Conservation (phyloP, 2,888 invertebrate genomes). For the Diarsia dahlii region DNA sequence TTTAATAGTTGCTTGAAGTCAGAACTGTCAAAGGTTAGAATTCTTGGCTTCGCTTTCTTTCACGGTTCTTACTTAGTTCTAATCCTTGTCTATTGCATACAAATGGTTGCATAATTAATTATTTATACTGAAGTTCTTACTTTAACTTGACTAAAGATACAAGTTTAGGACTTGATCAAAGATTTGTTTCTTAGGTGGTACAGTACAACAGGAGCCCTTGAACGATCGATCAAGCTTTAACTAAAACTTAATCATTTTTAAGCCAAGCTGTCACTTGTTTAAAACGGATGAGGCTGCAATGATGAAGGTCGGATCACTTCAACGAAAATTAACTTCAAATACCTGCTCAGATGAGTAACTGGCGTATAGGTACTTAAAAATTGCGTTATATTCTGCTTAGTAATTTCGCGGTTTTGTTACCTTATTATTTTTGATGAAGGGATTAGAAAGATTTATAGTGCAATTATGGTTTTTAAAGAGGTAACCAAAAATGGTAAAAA, state of each 20-base stretch:
- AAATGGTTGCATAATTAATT: neutral
- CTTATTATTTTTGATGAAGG: constrained; percentile 44
- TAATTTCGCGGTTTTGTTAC: constrained; percentile 34
- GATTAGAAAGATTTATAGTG: constrained; percentile 46
- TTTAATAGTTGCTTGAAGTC: neutral
- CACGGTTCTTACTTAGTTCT: neutral
- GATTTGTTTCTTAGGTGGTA: neutral
- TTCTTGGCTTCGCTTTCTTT: neutral
- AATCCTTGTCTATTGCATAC: neutral
- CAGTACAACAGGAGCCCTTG: constrained; percentile 1
- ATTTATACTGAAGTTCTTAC: neutral
- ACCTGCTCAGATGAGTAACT: constrained; percentile 30
- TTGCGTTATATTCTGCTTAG: constrained; percentile 22
- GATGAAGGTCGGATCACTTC: constrained; percentile 29
- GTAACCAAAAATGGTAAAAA: constrained; percentile 9
- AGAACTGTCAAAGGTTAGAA: neutral
- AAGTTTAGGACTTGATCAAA: neutral
- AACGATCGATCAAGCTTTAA: constrained; percentile 31
- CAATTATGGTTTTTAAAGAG: constrained; percentile 21
- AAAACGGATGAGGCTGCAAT: constrained; percentile 35
- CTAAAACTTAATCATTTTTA: constrained; percentile 4
- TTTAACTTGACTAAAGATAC: neutral
- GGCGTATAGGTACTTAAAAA: constrained; percentile 16
- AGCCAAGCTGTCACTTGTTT: constrained; percentile 32
- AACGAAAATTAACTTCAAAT: constrained; percentile 10